A percentile compares a stretch with the other conserved stretches of the same genome.
Conservation (phyloP, 2,888 invertebrate species). For the Agrotis puta region DNA sequence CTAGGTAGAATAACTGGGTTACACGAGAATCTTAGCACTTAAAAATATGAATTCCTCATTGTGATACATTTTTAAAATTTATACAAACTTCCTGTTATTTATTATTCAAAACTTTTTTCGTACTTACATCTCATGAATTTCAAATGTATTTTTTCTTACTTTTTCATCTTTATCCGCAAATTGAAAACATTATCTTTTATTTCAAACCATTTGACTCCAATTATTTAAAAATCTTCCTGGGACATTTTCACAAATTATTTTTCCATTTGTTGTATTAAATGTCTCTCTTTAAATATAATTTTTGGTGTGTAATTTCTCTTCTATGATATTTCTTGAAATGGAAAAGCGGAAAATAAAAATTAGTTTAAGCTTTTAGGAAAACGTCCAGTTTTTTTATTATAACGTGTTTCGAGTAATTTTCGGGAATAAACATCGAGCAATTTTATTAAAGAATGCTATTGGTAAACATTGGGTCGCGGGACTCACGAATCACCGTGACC, state of each 20-base stretch:
- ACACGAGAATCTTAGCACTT: background rate
- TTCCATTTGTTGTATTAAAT: conserved; percentile 41
- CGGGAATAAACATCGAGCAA: background rate
- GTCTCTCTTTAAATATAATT: conserved; percentile 18
- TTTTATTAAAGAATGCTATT: background rate
- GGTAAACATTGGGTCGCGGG: too few relatives aligned
- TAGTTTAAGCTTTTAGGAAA: background rate
- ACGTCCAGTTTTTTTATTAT: background rate
- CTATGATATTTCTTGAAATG: conserved; percentile 1
- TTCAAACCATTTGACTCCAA: conserved; percentile 49
- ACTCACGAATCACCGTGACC: too few relatives aligned
- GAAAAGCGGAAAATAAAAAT: conserved; percentile 3
- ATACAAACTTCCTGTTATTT: background rate
- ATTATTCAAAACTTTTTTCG: background rate
- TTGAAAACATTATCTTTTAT: conserved; percentile 52
- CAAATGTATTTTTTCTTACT: background rate
- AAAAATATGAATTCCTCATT: background rate
- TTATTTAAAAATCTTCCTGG: conserved; percentile 49
- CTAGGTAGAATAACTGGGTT: too few relatives aligned
- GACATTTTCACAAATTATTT: conserved; percentile 20
- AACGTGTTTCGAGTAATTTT: background rate
- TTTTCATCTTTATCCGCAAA: conserved; percentile 11
- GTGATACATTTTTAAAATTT: background rate
- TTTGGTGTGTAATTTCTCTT: background rate
- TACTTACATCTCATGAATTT: conserved; percentile 12